Percentiles rank a stretch among this genome's conserved stretches.
phyloP scores from a whole-genome alignment of 1,140 invertebrate genomes.

The Drosophila ananassae region DNA sequence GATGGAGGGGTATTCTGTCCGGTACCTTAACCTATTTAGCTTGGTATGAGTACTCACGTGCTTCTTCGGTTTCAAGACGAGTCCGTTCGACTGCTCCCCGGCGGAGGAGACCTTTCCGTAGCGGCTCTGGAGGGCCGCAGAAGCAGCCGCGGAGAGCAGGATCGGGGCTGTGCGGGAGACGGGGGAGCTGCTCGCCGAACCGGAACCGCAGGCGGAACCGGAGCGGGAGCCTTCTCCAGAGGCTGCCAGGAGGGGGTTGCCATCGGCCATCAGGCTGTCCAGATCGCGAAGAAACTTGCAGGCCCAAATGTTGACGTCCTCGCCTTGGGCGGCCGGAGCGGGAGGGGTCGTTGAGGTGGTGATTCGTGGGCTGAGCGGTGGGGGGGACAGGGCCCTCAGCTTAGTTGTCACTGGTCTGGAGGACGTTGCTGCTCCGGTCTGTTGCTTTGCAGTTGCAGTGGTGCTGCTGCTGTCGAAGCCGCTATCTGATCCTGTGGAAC shows the following conservation, averaged over 20 bases:
- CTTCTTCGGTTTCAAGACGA: slow-evolving; percentile 82
- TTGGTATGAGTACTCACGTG: slow-evolving; percentile 70
- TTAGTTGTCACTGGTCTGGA: slow-evolving; percentile 70
- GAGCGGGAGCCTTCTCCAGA: slow-evolving; percentile 23
- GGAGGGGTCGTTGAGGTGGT: background rate
- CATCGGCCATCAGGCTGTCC: slow-evolving; percentile 80
- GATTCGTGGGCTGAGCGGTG: slow-evolving; percentile 52
- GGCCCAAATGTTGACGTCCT: slow-evolving; percentile 83
- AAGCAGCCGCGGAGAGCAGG: slow-evolving; percentile 73
- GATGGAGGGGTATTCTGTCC: no score
- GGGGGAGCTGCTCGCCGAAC: slow-evolving; percentile 55
- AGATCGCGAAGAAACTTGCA: slow-evolving; percentile 83
- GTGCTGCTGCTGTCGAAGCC: slow-evolving; percentile 81
- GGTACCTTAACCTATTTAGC: background rate
- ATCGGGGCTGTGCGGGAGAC: slow-evolving; percentile 72
- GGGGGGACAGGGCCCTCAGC: slow-evolving; percentile 70
- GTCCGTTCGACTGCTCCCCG: slow-evolving; percentile 58
- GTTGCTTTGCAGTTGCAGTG: slow-evolving; percentile 31
- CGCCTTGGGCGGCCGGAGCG: slow-evolving; percentile 13
- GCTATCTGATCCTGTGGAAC: slow-evolving; percentile 81
- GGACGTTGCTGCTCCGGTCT: slow-evolving; percentile 17
- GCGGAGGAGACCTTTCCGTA: slow-evolving; percentile 52
- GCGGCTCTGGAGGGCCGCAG: slow-evolving; percentile 72
- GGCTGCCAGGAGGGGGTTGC: slow-evolving; percentile 63
- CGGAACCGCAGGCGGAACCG: slow-evolving; percentile 22